A percentile compares a stretch with the other conserved stretches of the same genome.
phyloP scores from a whole-genome alignment of 2,113 vertebrate species.

The Chascanopsetta lugubris region DNA sequence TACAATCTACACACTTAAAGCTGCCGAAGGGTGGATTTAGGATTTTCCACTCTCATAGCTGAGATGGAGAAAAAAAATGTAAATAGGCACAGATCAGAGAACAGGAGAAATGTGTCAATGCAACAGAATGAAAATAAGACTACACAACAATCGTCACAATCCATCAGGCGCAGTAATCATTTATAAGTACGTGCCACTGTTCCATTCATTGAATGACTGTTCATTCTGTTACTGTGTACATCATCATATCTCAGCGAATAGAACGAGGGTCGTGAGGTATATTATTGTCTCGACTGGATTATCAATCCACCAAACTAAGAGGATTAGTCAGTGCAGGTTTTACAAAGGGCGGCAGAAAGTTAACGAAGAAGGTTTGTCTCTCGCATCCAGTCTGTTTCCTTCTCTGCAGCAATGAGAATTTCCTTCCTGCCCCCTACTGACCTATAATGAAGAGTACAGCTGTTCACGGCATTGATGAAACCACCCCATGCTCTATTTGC shows the following conservation, averaged over 20 bases:
- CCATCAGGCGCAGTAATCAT: neutral
- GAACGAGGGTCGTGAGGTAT: neutral
- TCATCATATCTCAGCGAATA: neutral
- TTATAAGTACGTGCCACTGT: conserved; percentile 12
- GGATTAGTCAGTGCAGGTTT: neutral
- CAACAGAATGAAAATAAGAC: neutral
- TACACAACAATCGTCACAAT: neutral
- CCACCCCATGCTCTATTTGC: no score
- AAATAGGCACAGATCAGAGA: neutral
- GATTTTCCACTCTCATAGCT: no score
- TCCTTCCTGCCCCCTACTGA: neutral
- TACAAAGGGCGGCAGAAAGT: neutral
- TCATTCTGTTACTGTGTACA: neutral
- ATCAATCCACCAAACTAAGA: neutral
- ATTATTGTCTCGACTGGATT: neutral
- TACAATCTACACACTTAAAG: no score
- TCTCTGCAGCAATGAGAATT: neutral
- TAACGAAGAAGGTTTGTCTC: neutral
- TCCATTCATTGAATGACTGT: conserved; percentile 14
- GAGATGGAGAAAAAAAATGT: neutral
- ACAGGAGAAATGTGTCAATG: neutral
- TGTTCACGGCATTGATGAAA: no score
- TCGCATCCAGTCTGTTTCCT: neutral
- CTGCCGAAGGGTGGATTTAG: neutral
- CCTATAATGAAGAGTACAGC: no score